Conservation (phyloP, 2,113 vertebrate species). For the Aptenodytes forsteri region DNA sequence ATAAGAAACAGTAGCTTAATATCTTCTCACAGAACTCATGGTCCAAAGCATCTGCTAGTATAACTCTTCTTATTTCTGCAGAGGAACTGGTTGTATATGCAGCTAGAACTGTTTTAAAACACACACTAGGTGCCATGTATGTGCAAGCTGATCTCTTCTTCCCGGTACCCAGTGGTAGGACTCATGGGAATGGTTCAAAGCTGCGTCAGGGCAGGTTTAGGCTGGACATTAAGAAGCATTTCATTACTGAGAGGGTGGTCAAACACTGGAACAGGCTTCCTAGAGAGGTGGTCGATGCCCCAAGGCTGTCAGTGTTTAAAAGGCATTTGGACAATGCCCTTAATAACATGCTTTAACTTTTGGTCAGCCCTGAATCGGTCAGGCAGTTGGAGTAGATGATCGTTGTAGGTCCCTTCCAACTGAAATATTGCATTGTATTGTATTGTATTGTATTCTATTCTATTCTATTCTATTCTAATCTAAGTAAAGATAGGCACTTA, state of each 20-base stretch:
- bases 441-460: no score
- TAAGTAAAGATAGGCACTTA: not conserved
- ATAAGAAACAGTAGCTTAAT: not conserved
- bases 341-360: not conserved
- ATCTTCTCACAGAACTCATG: not conserved
- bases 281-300: rapidly evolving
- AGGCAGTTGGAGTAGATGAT: not conserved
- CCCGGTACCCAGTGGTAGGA: rapidly evolving
- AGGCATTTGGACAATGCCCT: not conserved
- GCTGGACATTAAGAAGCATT: not conserved
- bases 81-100: not conserved
- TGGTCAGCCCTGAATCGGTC: not conserved
- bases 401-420: rapidly evolving
- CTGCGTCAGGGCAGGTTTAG: not conserved
- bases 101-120: not conserved
- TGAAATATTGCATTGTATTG: no score
- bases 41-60: not conserved
- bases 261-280: not conserved
- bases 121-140: not conserved
- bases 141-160: not conserved
- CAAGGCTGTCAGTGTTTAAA: not conserved
- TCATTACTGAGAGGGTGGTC: rapidly evolving
- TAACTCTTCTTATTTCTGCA: not conserved
- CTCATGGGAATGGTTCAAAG: not conserved
- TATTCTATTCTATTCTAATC: no score